Evolutionary conservation across 2,888 invertebrate genomes (phyloP).

Genomic region (Drosophila setosimentum): DNA sequence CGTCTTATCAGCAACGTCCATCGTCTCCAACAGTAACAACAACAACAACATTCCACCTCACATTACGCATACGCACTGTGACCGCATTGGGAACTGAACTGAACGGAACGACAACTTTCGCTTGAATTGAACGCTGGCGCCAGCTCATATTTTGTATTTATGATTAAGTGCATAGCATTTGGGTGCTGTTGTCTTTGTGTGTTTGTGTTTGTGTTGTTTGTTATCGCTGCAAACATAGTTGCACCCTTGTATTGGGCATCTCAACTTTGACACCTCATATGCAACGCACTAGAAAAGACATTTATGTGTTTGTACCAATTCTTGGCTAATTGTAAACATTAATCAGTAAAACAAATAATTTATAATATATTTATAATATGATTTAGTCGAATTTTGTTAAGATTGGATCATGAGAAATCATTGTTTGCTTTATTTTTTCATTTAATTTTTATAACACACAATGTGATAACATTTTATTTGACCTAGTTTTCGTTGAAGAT

Average conservation of each 20-base stretch:
- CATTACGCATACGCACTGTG: slow-evolving; percentile 75
- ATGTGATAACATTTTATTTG: not conserved
- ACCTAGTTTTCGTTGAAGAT: not conserved
- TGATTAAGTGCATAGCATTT: slow-evolving; percentile 53
- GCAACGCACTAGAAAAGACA: not conserved
- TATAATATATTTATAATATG: not conserved
- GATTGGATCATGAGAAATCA: not conserved
- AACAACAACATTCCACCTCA: slow-evolving; percentile 28
- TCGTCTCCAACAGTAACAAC: slow-evolving; percentile 49
- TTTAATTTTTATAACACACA: not conserved
- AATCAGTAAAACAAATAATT: not conserved
- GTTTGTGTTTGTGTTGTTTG: slow-evolving; percentile 10
- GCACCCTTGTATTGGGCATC: slow-evolving; percentile 2
- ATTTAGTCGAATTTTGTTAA: not conserved
- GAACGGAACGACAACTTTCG: slow-evolving; percentile 43
- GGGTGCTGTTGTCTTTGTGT: slow-evolving; percentile 14
- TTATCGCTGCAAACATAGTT: slow-evolving; percentile 29
- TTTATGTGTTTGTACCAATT: not conserved
- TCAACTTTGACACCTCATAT: not conserved
- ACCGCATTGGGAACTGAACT: slow-evolving; percentile 27
- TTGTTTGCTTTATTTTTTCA: not conserved
- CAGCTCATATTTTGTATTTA: slow-evolving; percentile 60
- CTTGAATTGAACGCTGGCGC: slow-evolving; percentile 43
- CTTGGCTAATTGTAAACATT: not conserved
- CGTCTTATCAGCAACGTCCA: slow-evolving; percentile 63